Percentiles rank a stretch among this genome's conserved stretches.
Evolutionary conservation across 2,113 vertebrate species (phyloP).

Genomic region (Diadophis punctatus): DNA sequence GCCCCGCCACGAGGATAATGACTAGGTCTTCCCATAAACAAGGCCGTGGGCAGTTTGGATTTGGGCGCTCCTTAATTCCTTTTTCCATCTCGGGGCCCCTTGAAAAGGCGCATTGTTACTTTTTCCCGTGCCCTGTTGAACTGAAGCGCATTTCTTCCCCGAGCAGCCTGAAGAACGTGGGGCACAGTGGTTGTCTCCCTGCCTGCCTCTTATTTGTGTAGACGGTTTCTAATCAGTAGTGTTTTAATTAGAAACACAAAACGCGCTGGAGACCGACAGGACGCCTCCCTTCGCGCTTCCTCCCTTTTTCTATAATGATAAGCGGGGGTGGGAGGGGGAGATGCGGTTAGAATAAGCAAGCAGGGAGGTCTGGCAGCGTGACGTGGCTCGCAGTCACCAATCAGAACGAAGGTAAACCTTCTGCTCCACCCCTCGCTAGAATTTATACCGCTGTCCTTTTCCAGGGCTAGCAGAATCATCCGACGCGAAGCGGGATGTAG

Average conservation of each 20-base stretch:
- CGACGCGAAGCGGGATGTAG: background rate
- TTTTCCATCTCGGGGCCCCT: background rate
- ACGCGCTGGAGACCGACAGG: background rate
- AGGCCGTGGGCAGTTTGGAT: background rate
- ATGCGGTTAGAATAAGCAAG: background rate
- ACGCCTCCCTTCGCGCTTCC: rapidly evolving
- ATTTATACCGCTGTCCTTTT: background rate
- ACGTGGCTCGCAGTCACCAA: background rate
- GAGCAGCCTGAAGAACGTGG: background rate
- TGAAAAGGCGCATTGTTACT: background rate
- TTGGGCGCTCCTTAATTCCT: background rate
- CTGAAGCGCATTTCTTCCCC: no score
- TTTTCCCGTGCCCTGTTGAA: no score
- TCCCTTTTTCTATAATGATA: background rate
- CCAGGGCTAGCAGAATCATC: background rate
- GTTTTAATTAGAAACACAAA: background rate
- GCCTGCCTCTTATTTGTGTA: no score
- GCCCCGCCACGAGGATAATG: background rate
- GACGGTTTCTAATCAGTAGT: background rate
- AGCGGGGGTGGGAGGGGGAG: background rate
- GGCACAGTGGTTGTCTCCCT: background rate
- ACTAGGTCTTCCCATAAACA: background rate
- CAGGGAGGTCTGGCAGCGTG: background rate
- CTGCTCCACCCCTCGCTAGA: background rate
- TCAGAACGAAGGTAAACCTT: background rate